Conservation (phyloP, 2,113 vertebrate genomes). For the Chrysochloris asiatica region DNA sequence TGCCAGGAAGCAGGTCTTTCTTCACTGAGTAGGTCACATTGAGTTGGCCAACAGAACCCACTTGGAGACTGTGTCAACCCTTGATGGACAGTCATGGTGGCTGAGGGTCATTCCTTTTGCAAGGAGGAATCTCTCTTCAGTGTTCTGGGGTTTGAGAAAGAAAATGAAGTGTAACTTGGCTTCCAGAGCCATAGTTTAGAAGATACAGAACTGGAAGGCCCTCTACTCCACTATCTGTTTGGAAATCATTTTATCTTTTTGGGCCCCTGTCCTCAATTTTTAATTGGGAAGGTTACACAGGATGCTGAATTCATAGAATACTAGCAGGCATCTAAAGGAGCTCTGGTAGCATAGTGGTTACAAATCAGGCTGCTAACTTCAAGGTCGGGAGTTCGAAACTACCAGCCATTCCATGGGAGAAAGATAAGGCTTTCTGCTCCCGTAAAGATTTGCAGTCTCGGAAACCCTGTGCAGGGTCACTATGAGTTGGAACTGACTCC, state of each 20-base stretch:
- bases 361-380: too few relatives aligned
- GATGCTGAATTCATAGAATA: neutral
- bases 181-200: neutral
- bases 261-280: neutral
- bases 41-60: slow-evolving; percentile 73
- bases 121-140: neutral
- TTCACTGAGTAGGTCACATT: slow-evolving; percentile 73
- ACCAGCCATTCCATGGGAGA: too few relatives aligned
- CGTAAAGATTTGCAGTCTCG: too few relatives aligned
- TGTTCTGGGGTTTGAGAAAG: neutral
- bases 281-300: neutral
- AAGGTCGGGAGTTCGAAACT: too few relatives aligned
- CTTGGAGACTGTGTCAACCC: neutral
- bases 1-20: slow-evolving; percentile 75
- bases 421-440: too few relatives aligned
- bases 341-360: too few relatives aligned
- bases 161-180: neutral
- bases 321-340: too few relatives aligned
- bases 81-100: neutral
- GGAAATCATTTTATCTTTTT: neutral
- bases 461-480: too few relatives aligned
- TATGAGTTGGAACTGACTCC: too few relatives aligned
- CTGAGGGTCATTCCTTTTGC: neutral
- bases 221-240: neutral
- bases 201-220: neutral